Evolutionary conservation across 2,888 invertebrate species (phyloP).

Genomic region (Ochropacha duplaris): DNA sequence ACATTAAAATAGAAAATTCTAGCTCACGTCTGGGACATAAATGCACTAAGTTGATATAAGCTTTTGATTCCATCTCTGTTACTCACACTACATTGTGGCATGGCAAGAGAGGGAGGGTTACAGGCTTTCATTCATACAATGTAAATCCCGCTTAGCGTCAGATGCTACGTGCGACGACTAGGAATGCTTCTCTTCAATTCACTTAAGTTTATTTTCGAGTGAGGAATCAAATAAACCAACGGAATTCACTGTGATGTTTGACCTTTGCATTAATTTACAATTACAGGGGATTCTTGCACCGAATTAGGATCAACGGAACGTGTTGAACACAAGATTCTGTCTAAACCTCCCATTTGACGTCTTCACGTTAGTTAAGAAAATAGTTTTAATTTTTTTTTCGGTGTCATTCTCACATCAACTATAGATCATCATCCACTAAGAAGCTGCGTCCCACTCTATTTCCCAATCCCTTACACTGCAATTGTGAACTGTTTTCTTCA

Average conservation of each 20-base stretch:
- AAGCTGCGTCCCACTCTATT: too few relatives aligned
- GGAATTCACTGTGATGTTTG: neutral
- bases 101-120: neutral
- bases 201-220: constrained; percentile 7
- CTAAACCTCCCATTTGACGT: too few relatives aligned
- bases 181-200: constrained; percentile 18
- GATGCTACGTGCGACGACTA: constrained; percentile 21
- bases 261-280: neutral
- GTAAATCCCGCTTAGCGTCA: constrained; percentile 5
- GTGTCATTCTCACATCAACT: too few relatives aligned
- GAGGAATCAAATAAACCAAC: constrained; percentile 4
- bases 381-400: too few relatives aligned
- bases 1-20: neutral
- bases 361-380: too few relatives aligned
- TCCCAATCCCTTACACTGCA: too few relatives aligned
- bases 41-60: constrained; percentile 3
- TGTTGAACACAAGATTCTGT: too few relatives aligned
- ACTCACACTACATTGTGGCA: neutral
- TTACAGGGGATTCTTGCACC: neutral
- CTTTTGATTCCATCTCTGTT: neutral
- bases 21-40: neutral
- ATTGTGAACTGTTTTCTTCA: too few relatives aligned
- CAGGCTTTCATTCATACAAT: constrained; percentile 5
- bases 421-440: too few relatives aligned
- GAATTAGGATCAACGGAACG: neutral